Conservation (phyloP, 2,888 invertebrate species). For the Ectemnius lituratus region DNA sequence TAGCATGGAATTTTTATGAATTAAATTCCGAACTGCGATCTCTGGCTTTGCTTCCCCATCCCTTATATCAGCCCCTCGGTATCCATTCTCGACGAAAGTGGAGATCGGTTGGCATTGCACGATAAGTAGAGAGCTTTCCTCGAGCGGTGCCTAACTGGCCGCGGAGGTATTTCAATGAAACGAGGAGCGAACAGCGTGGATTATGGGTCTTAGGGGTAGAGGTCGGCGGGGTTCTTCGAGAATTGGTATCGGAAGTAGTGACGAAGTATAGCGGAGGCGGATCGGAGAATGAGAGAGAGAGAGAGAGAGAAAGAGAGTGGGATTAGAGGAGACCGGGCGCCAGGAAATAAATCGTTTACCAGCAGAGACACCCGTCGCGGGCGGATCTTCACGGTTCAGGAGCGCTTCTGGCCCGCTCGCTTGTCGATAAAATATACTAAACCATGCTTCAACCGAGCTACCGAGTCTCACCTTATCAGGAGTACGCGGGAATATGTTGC, state of each 20-base stretch:
- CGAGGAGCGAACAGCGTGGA: conserved; percentile 6
- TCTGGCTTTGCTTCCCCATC: conserved; percentile 12
- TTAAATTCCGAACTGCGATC: conserved; percentile 35
- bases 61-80: conserved; percentile 12
- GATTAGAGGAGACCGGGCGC: conserved; percentile 8
- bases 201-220: not conserved
- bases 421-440: conserved; percentile 53
- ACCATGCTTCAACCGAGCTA: conserved; percentile 29
- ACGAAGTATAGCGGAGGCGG: not conserved
- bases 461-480: conserved; percentile 39
- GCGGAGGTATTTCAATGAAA: not conserved
- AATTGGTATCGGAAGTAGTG: not conserved
- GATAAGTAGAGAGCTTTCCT: no score
- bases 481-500: conserved; percentile 41
- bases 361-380: conserved; percentile 54
- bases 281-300: not conserved
- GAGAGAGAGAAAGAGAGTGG: no score
- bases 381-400: conserved; percentile 55
- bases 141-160: no score
- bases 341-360: conserved; percentile 60
- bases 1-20: conserved; percentile 43
- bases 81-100: conserved; percentile 2
- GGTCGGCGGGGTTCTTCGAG: not conserved
- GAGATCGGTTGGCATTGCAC: not conserved
- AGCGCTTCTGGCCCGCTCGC: conserved; percentile 33